Evolutionary conservation across 2,888 invertebrate species (phyloP).

Genomic region (Epinotia bilunana): DNA sequence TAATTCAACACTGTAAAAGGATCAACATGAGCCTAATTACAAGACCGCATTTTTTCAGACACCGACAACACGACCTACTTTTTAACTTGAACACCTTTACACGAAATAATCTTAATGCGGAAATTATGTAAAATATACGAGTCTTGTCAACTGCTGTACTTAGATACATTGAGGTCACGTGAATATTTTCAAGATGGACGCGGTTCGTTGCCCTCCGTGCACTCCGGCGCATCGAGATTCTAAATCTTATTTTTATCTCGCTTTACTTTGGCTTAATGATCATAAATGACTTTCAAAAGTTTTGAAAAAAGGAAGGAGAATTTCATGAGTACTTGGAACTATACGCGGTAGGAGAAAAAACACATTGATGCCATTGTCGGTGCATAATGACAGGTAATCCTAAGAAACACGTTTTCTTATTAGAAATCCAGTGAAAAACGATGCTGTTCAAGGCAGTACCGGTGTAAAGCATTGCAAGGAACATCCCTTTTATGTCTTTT

Average conservation of each 20-base stretch:
- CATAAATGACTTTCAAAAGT: conserved; percentile 25
- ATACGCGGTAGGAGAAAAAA: neutral
- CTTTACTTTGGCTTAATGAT: conserved; percentile 33
- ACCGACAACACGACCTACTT: neutral
- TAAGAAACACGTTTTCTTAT: conserved; percentile 23
- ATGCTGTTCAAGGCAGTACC: neutral
- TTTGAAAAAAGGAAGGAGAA: neutral
- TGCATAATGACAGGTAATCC: conserved; percentile 7
- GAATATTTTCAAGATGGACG: conserved; percentile 56
- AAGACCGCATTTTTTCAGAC: neutral
- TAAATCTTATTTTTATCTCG: conserved; percentile 44
- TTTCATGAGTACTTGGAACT: neutral
- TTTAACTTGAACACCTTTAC: neutral
- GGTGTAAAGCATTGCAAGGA: neutral
- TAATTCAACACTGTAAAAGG: neutral
- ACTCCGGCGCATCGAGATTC: conserved; percentile 46
- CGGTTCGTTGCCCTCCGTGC: conserved; percentile 54
- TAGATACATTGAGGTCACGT: conserved; percentile 52
- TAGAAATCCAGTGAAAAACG: conserved; percentile 15
- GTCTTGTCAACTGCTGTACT: neutral
- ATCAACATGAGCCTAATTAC: neutral
- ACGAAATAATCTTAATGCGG: neutral
- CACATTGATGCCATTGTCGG: neutral
- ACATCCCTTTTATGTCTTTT: neutral
- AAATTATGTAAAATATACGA: neutral